Evolutionary conservation across 2,797 vertebrate genomes (phyloP).

Genomic region (Schizothorax lantsangensis): DNA sequence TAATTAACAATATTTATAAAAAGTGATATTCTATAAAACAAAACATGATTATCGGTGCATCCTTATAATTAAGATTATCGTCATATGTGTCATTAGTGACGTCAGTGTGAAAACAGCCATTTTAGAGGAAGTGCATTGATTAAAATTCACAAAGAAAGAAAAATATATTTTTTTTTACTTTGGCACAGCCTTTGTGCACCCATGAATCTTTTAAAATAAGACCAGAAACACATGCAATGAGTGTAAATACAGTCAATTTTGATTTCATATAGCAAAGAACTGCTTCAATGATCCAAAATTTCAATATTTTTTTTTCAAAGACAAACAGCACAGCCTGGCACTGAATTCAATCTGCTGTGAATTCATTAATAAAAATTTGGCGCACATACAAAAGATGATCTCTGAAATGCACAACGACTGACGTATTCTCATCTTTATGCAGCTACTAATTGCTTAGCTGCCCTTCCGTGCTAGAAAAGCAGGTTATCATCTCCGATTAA

Average conservation of each 20-base stretch:
- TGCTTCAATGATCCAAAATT: background rate
- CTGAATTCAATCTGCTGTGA: slow-evolving; percentile 22
- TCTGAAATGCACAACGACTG: slow-evolving; percentile 7
- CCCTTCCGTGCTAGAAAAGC: slow-evolving; percentile 36
- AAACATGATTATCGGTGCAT: background rate
- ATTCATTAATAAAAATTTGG: background rate
- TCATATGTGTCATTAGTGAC: background rate
- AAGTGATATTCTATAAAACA: background rate
- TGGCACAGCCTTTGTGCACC: background rate
- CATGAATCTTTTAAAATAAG: background rate
- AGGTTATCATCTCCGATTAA: slow-evolving; percentile 48
- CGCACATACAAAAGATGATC: background rate
- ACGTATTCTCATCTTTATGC: slow-evolving; percentile 37
- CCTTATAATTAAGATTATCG: background rate
- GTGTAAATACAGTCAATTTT: background rate
- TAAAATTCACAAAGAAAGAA: background rate
- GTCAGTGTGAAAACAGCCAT: background rate
- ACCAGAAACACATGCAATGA: background rate
- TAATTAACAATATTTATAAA: background rate
- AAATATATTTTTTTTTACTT: background rate
- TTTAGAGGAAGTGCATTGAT: background rate
- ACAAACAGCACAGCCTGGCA: background rate
- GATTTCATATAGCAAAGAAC: background rate
- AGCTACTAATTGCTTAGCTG: slow-evolving; percentile 49
- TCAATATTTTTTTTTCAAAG: background rate